Percentiles rank a stretch among this genome's conserved stretches.
Evolutionary conservation across 2,888 invertebrate genomes (phyloP).

Genomic region (Drosophila meridiana): DNA sequence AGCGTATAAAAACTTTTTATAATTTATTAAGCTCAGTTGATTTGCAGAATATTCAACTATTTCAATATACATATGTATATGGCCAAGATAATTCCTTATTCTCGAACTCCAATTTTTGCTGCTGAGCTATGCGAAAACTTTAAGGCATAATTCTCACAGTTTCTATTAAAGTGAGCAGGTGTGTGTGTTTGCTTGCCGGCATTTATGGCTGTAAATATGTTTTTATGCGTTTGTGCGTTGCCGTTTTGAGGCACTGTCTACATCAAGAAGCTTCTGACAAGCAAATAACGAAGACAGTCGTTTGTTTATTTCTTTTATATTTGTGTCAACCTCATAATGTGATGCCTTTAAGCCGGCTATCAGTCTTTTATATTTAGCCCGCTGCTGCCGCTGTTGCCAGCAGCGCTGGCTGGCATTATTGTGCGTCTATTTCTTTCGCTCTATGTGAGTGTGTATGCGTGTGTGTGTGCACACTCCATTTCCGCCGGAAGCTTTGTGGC

Average conservation of each 20-base stretch:
- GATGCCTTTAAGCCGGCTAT: conserved; percentile 71
- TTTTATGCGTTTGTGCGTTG: conserved; percentile 5
- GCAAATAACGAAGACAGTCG: conserved; percentile 48
- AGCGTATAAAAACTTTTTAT: neutral
- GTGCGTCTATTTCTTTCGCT: conserved; percentile 41
- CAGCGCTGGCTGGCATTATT: conserved; percentile 42
- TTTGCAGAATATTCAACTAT: neutral
- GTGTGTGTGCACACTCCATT: conserved; percentile 60
- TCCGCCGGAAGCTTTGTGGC: conserved; percentile 73
- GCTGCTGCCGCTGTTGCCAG: conserved; percentile 46
- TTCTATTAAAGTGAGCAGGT: conserved; percentile 14
- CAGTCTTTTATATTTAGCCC: conserved; percentile 69
- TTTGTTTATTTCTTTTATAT: conserved; percentile 63
- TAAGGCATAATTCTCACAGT: neutral
- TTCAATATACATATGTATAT: neutral
- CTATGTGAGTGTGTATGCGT: conserved; percentile 2
- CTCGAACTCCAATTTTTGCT: neutral
- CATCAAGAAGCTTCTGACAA: conserved; percentile 40
- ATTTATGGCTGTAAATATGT: conserved; percentile 7
- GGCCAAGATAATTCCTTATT: neutral
- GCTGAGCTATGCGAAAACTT: neutral
- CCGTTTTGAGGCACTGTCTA: conserved; percentile 14
- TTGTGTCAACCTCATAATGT: conserved; percentile 72
- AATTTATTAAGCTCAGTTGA: neutral
- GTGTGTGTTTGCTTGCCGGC: neutral